Evolutionary conservation across 2,888 invertebrate species (phyloP), one percentile per base, ranked within the genome.

Genomic region (Dolichomitus sp.): DNA sequence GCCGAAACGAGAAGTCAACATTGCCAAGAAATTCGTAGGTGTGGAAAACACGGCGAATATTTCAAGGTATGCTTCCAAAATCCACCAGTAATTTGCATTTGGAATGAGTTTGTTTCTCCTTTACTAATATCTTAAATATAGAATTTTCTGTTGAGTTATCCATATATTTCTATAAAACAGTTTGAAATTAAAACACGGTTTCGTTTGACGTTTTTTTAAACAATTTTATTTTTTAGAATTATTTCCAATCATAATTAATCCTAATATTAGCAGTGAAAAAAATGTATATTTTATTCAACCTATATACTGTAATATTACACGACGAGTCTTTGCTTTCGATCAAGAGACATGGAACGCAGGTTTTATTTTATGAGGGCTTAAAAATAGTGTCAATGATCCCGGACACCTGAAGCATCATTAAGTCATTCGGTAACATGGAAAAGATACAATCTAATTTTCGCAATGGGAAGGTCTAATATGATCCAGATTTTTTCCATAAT

Each of bases 1-100:
- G 12, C 19, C 30, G 61, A 19, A 63, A 63, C 5, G 61, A 63
- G 61, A 23, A 52, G 52, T 52, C 52, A 52, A 52, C 23, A 23
- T 23, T 7, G 52, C 23, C 23, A 14, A 1, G 52, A 23, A 52
- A 12, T 9, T 11, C 23, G 52, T 12, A 52, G 52, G 12, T 52
- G 54, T 27, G n/a, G 12, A 11, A 54, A 54, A 14, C 14, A 27
- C 27, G 4, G 12, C 11, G 27, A 27, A 23, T 2, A 23, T 3
- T 50, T 50, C 17, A 19, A 3, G 4, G 27, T 4, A 14, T 23
- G 6, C 48, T 17, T 48, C 7, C 27, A 14, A 23, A 54, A 54
- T 54, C 14, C 23, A 27, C 27, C 12, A 54, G 14, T 17, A 54
- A 54, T 27, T 54, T 27, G 3, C 54, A 52, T 2, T 42, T 42